Conservation (phyloP, 1,140 invertebrate genomes). For the Bombus difficillimus region DNA sequence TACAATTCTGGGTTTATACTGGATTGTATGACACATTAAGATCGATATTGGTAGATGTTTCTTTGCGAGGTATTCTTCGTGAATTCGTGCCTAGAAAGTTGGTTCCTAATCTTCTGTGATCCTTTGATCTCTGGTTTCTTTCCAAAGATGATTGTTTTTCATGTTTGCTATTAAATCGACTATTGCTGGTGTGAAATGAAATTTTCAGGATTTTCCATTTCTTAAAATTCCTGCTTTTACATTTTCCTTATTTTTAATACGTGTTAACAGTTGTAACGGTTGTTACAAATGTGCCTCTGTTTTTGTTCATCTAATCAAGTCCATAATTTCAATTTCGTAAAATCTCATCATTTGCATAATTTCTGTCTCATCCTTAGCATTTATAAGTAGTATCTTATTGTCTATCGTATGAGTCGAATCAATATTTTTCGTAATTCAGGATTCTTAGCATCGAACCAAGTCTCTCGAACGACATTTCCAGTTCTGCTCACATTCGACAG, state of each 20-base stretch:
- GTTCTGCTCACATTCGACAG: background rate
- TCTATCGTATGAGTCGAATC: background rate
- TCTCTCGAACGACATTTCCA: background rate
- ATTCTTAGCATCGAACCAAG: background rate
- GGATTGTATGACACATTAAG: background rate
- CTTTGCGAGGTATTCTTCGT: background rate
- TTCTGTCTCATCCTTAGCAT: background rate
- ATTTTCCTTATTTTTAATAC: background rate
- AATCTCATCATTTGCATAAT: background rate
- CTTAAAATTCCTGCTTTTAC: background rate
- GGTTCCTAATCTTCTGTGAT: background rate
- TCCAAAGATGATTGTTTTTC: background rate
- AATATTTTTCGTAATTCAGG: background rate
- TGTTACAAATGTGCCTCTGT: no score
- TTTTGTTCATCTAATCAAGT: background rate
- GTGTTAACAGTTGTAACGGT: background rate
- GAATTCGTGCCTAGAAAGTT: background rate
- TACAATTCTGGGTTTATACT: background rate
- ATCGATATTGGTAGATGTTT: background rate
- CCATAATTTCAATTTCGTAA: background rate
- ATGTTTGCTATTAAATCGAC: background rate
- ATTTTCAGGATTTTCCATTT: background rate
- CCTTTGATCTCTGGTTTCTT: background rate
- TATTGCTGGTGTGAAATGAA: background rate
- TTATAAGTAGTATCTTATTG: background rate